These are phyloP conservation scores for Idaea straminata DNA, from an alignment of 2,888 invertebrate species.

Conservation along the genomic window DNA sequence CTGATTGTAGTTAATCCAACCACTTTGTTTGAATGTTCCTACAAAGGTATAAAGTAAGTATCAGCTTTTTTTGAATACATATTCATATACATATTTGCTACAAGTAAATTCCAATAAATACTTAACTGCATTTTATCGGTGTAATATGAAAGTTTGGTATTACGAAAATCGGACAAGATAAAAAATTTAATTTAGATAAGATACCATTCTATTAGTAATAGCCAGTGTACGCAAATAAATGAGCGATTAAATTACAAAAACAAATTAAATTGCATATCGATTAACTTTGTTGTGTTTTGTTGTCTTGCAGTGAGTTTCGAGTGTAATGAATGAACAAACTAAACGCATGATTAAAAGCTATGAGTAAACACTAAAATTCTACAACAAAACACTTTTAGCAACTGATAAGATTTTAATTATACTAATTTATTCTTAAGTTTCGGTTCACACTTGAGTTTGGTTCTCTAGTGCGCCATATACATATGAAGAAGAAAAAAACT, in stretches of 20 bases:
- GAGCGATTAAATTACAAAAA: neutral
- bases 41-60: too few species aligned
- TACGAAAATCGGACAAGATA: neutral
- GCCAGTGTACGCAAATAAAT: neutral
- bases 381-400: neutral
- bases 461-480: too few species aligned
- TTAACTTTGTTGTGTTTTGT: neutral
- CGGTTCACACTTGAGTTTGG: too few species aligned
- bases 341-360: constrained; percentile 6
- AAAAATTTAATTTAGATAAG: neutral
- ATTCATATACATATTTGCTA: too few species aligned
- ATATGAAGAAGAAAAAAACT: too few species aligned
- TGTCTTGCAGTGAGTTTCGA: neutral
- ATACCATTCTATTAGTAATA: neutral
- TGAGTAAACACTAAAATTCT: neutral
- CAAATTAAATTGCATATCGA: neutral
- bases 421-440: neutral
- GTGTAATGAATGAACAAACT: neutral
- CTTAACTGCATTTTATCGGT: neutral
- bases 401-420: neutral
- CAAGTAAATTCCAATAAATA: too few species aligned
- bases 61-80: too few species aligned
- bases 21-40: too few species aligned
- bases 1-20: too few species aligned
- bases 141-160: neutral